Evolutionary conservation across 2,797 vertebrate species (phyloP), one percentile per base, ranked within the genome.

Genomic region (Sebastes kiyomatsui): DNA sequence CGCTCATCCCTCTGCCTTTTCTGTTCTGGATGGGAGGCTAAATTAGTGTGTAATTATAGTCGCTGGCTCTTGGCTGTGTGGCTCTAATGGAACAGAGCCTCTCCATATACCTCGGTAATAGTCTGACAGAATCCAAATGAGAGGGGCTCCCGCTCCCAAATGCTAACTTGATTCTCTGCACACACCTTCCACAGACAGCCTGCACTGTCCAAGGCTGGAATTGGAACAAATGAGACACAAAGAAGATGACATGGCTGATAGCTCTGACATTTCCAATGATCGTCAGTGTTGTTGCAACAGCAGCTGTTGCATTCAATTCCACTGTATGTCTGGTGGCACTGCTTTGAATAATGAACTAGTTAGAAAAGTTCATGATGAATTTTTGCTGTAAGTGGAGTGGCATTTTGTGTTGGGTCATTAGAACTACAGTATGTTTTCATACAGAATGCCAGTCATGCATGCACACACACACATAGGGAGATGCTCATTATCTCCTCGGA

Each of bases 41-140:
- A 91, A 93, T 90, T 90, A 90, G 80, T 72, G 73, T 81, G 87
- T 92, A 92, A 94, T 95, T 94, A 90, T 87, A 83, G 83, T 88
- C 74, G 25, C 62, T 14, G 35, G 87, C 88, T 91, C 81, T 84
- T 82, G 88, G 88, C 88, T 78, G 86, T 70, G 83, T 79, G 66
- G 84, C 85, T 86, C 64, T 89, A 90, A 92, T 91, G 83, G 89
- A 92, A 86, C 77, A 82, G 83, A 83, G 84, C 72, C 77, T 84
- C 85, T 89, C 72, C 68, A 73, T 86, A 80, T 77, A 87, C 81
- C 82, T 72, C 72, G 6, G 68, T 86, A 84, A 86, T 82, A 81
- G 81, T 75, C 83, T 82, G 87, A 87, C 87, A 83, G 72, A 83
- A 90, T 92, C 86, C 80, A 86, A 90, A 91, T 91, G 83, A 89